Conservation (phyloP, 2,888 invertebrate genomes). For the Hemithea aestivaria region DNA sequence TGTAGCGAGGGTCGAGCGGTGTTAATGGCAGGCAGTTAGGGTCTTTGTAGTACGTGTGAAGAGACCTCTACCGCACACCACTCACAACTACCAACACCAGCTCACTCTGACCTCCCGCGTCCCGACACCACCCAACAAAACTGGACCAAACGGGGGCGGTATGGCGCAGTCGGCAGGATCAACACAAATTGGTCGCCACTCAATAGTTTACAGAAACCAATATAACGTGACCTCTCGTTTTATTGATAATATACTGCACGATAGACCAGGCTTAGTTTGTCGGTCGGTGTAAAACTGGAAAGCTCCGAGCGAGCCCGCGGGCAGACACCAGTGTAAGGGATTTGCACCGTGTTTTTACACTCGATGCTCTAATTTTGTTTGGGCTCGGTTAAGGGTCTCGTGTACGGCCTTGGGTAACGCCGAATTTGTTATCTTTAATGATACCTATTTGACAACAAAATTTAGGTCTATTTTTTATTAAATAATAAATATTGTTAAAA, state of each 20-base stretch:
- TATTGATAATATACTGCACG: slow-evolving; percentile 16
- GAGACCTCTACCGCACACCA: slow-evolving; percentile 66
- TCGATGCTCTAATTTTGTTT: slow-evolving; percentile 29
- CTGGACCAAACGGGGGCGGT: neutral
- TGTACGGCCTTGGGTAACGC: slow-evolving; percentile 2
- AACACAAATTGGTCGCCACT: slow-evolving; percentile 32
- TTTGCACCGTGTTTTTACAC: slow-evolving; percentile 12
- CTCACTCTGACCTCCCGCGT: slow-evolving; percentile 24
- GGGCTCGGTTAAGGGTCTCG: slow-evolving; percentile 9
- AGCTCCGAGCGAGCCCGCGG: slow-evolving; percentile 32
- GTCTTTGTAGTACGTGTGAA: slow-evolving; percentile 75
- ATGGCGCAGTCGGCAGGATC: slow-evolving; percentile 29
- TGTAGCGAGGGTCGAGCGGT: slow-evolving; percentile 54
- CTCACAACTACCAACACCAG: slow-evolving; percentile 37
- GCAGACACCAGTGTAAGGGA: slow-evolving; percentile 26
- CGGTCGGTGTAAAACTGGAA: slow-evolving; percentile 23
- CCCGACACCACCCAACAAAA: slow-evolving; percentile 13
- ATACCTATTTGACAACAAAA: no score
- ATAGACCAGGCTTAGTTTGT: slow-evolving; percentile 31
- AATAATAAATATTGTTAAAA: no score
- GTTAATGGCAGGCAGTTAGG: slow-evolving; percentile 78
- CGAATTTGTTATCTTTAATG: no score
- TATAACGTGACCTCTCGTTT: slow-evolving; percentile 36
- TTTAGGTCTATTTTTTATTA: no score
- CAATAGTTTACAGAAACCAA: slow-evolving; percentile 44